phyloP scores from a whole-genome alignment of 2,797 vertebrate genomes.

The Oryzias dopingdopingensis region DNA sequence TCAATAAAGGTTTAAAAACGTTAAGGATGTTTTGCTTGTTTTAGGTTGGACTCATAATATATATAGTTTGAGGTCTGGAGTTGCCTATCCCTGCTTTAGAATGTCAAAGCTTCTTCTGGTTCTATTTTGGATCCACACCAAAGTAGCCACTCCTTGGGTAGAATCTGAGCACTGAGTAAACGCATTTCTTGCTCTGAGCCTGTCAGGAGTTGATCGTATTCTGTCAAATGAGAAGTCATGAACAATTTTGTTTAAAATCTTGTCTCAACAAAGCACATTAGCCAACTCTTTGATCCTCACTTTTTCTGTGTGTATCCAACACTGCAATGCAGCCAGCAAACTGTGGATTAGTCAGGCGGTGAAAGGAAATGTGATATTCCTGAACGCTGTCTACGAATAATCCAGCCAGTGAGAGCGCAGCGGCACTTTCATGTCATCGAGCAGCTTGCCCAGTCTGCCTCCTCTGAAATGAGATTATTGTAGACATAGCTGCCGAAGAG shows the following conservation, averaged over 20 bases:
- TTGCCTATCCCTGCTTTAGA: too few species aligned
- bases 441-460: conserved; percentile 32
- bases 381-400: conserved; percentile 38
- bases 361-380: conserved; percentile 47
- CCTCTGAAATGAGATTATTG: conserved; percentile 23
- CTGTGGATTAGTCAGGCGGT: conserved; percentile 40
- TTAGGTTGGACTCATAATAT: too few species aligned
- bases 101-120: too few species aligned
- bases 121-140: too few species aligned
- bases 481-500: conserved; percentile 1
- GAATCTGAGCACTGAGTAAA: background rate
- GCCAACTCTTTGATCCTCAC: conserved; percentile 27
- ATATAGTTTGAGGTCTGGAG: too few species aligned
- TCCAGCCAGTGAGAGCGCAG: conserved; percentile 24
- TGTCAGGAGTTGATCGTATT: conserved; percentile 25
- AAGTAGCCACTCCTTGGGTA: too few species aligned
- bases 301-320: conserved; percentile 24
- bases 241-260: conserved; percentile 62
- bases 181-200: conserved; percentile 19
- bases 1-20: too few species aligned
- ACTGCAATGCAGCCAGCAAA: conserved; percentile 29
- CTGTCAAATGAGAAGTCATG: conserved; percentile 47
- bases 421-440: conserved; percentile 17
- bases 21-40: too few species aligned
- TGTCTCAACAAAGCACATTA: conserved; percentile 46